Base-by-base conservation (phyloP, 92 coral and sea anemone genomes). In the Palythoa caribaeorum region DNA sequence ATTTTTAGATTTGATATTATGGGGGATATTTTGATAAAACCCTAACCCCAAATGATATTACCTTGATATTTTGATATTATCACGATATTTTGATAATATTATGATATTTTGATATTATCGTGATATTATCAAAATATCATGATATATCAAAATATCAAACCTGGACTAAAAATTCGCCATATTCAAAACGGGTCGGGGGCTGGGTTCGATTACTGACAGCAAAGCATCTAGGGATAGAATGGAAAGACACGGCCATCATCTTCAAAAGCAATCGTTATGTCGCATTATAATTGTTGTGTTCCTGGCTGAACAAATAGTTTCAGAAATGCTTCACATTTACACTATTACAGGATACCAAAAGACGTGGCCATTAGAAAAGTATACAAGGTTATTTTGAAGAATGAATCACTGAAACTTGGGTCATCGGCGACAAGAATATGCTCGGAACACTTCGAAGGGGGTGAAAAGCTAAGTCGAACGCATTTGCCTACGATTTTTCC, bases 311-410 rank as follows among this genome's bases (percentile, higher is more conserved):
- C 73, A 57, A 57, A 57, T 57, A 57, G 15, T 12, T 57, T 57
- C 63, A 57, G 63, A 57, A 57, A 57, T 57, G 63, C 63, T 57
- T 57, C 63, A 57, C 63, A 57, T 57, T 57, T 57, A 57, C 63
- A 57, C 63, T 57, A 57, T 57, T 57, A 57, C 63, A 57, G 63
- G 63, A 57, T 57, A 57, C 63, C 63, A 57, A 79, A 79, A 79
- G 84, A 79, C 70, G 84, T 55, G 54, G 83, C 83, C n/a, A 3
- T 39, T 62, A 78, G 84, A 78, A 78, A 78, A 62, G 6, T 40
- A 44, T 51, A 78, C 63, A 78, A 78, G 68, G 70, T 40, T 3
- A 16, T 78, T 40, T 40, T 78, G 68, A 78, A 78, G 63, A 78
- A 51, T 51, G 70, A 53, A 15, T 51, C 84, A 51, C 84, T 78